phyloP scores from a whole-genome alignment of 2,888 invertebrate species.

The Limnephilus lunatus region DNA sequence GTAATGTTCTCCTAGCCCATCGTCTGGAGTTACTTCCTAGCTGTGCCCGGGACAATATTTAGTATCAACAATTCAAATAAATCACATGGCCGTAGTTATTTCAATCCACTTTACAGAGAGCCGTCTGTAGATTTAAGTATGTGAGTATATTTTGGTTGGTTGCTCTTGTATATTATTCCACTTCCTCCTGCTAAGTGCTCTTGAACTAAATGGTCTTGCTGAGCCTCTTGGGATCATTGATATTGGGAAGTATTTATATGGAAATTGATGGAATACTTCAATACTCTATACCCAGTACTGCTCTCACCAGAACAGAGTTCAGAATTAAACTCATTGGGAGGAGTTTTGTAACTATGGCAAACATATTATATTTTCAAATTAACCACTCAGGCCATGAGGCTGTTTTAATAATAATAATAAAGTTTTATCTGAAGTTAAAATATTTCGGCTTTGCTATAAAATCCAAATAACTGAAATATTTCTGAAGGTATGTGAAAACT shows the following conservation, averaged over 20 bases:
- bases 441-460: too few relatives aligned
- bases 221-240: conserved; percentile 6
- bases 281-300: not conserved
- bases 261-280: not conserved
- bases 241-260: conserved; percentile 26
- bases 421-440: too few relatives aligned
- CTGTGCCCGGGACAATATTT: too few relatives aligned
- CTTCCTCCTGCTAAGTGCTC: conserved; percentile 32
- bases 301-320: not conserved
- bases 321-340: not conserved
- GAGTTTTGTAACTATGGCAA: not conserved
- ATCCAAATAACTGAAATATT: too few relatives aligned
- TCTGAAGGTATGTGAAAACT: too few relatives aligned
- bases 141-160: conserved; percentile 7
- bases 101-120: not conserved
- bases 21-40: too few relatives aligned
- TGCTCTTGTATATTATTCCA: not conserved
- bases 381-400: too few relatives aligned
- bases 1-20: too few relatives aligned
- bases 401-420: too few relatives aligned
- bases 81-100: not conserved
- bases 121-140: not conserved
- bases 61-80: not conserved
- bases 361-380: too few relatives aligned
- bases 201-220: conserved; percentile 19